Evolutionary conservation across 2,797 vertebrate species (phyloP).

Genomic region (Sciaenops ocellatus): DNA sequence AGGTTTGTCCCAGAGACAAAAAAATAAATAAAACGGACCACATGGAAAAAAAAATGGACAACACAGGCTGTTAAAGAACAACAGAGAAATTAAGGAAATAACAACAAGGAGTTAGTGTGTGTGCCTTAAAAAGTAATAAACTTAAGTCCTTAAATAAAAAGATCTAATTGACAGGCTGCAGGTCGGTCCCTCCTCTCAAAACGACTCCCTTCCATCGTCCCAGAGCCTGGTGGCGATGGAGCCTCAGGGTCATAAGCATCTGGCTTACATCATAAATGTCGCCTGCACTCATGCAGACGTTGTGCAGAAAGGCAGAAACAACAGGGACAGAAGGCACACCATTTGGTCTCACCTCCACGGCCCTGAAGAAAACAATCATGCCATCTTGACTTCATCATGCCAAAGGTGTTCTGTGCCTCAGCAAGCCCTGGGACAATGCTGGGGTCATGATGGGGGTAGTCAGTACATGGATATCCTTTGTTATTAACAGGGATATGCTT

Average conservation of each 20-base stretch:
- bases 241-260: slow-evolving; percentile 52
- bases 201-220: background rate
- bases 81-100: background rate
- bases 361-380: slow-evolving; percentile 19
- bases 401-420: background rate
- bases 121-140: slow-evolving; percentile 7
- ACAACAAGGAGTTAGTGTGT: background rate
- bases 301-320: slow-evolving; percentile 58
- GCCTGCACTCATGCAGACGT: slow-evolving; percentile 22
- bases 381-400: slow-evolving; percentile 28
- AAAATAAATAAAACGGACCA: background rate
- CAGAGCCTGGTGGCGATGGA: background rate
- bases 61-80: background rate
- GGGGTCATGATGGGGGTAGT: background rate
- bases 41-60: background rate
- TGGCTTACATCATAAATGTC: slow-evolving; percentile 51
- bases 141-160: background rate
- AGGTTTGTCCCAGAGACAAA: background rate
- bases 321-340: slow-evolving; percentile 54
- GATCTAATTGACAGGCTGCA: slow-evolving; percentile 16
- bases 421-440: background rate
- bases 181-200: background rate
- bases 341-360: slow-evolving; percentile 49
- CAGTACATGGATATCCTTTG: background rate
- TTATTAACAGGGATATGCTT: background rate